Base-by-base conservation (phyloP, 2,888 invertebrate genomes). In the Heliconius ethilla region DNA sequence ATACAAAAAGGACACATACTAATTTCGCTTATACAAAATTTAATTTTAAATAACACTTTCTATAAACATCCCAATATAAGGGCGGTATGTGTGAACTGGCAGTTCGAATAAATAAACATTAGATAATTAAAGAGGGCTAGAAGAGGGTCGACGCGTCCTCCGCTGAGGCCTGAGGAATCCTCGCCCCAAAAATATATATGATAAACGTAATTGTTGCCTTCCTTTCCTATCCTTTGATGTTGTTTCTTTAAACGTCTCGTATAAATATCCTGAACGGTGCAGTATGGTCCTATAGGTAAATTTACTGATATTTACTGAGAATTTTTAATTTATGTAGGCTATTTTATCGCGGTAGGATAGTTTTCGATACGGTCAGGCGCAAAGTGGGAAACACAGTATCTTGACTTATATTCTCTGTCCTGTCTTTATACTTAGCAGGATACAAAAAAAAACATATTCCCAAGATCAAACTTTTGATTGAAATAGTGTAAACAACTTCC, bases 21-120 rank as follows among this genome's bases (percentile, higher is more conserved):
- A 29, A 33, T 66, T 33, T 67, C 11, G 2, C 7, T 15, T 45
- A 45, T 45, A 45, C 45, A 45, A 18, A 15, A 15, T 15, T 6
- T 45, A 45, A 45, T 45, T 45, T 45, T 15, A 45, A 45, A 45
- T 45, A 15, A 45, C 45, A 45, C 45, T 45, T 66, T 67, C 45
- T 75, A 75, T 66, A 75, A 79, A 77, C 70, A 79, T 75, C 55
- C 62, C 66, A 75, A 78, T 75, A 83, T 86, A 87, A 86, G 87
- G 87, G 87, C 84, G 88, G 88, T 89, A 90, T 90, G 88, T 88
- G 89, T 85, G 88, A 87, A 88, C 88, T 89, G 87, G 85, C 86
- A 83, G 87, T 87, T 87, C 87, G 84, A 89, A 91, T 91, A 92
- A 91, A 91, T 90, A 92, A 90, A 92, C 90, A 90, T 89, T 88